Evolutionary conservation across 1,140 invertebrate genomes (phyloP), one percentile per base, ranked within the genome.

Genomic region (Pinna nobilis): DNA sequence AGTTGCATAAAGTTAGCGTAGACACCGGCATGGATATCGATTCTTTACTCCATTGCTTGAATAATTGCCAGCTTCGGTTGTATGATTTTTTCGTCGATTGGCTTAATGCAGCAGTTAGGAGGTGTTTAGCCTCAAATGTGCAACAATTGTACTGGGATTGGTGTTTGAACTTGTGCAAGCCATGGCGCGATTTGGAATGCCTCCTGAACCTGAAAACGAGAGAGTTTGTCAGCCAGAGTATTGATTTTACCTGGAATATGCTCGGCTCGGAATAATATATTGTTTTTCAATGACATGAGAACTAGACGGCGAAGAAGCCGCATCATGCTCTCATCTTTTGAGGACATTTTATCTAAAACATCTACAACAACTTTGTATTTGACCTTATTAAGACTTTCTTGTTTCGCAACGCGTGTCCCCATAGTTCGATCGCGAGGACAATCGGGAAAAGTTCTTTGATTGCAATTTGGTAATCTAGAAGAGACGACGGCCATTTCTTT

Each of bases 191-290:
- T 25, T n/a, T 20, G 1, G 18, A 51, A 20, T 13, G 76, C 73
- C 25, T 47, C 23, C 18, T 41, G 6, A n/a, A 67, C 47, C 65
- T 76, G 74, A n/a, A 72, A 70, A 39, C 74, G 65, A 70, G 64
- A 1, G 18, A 20, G 25, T 76, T 78, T n/a, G 39, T 60, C 3
- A 9, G 3, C 2, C 72, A 23, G n/a, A 23, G 25, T 18, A 49
- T 49, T 49, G 25, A 6, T 5, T 49, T 49, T 49, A 5, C 47
- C 69, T 37, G 13, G 0, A 37, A 76, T 41, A 72, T 75, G 72
- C 2, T 11, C 13, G n/a, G 71, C 75, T 60, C 63, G 49, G 13
- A 71, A 70, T n/a, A 70, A 20, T 32, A 72, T 77, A 28, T 80
- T 80, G 6, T 59, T 18, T 55, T 37, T 41, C 9, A 80, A 13